Evolutionary conservation across 2,888 invertebrate genomes (phyloP), one percentile per base, ranked within the genome.

Genomic region (Conchocele bisecta): DNA sequence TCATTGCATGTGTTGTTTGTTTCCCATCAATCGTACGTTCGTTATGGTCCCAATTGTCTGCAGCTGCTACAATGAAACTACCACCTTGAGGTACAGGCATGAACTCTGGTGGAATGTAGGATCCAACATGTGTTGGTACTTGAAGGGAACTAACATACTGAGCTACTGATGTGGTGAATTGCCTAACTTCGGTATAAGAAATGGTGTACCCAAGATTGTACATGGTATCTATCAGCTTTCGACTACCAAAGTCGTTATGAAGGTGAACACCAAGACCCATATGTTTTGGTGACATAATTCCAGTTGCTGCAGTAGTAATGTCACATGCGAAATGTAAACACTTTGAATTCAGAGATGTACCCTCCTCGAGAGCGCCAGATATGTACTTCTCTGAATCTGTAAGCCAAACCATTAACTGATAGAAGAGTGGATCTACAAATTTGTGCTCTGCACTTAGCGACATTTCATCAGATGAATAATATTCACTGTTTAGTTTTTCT

Each of bases 21-120:
- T 63, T 54, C 1, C 63, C 63, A 54, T 54, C 54, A 28, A 33
- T 15, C 20, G 63, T 63, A 9, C 24, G 33, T 26, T 63, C 63
- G 22, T 63, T 63, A 26, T 63, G 63, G 17, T 63, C 63, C 63
- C 63, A 63, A 28, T 63, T 63, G 26, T 63, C 63, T n/a, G 53
- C 63, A 15, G 35, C 53, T 2, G 26, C 63, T 20, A 63, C 44
- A 41, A 63, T 24, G n/a, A 63, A 53, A 44, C 42, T 17, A 6
- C 53, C 54, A 13, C 54, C 54, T 24, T 46, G 11, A n/a, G 5
- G 3, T 22, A 6, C 9, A 5, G n/a, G 42, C 11, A n/a, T 15
- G 22, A 53, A 33, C 13, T 29, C 35, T 2, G 20, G 24, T 15
- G 59, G 59, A 6, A 59, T 48, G 15, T 48, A 4, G 5, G 46